Conservation (phyloP, 2,797 vertebrate genomes). For the Danio tinwini region DNA sequence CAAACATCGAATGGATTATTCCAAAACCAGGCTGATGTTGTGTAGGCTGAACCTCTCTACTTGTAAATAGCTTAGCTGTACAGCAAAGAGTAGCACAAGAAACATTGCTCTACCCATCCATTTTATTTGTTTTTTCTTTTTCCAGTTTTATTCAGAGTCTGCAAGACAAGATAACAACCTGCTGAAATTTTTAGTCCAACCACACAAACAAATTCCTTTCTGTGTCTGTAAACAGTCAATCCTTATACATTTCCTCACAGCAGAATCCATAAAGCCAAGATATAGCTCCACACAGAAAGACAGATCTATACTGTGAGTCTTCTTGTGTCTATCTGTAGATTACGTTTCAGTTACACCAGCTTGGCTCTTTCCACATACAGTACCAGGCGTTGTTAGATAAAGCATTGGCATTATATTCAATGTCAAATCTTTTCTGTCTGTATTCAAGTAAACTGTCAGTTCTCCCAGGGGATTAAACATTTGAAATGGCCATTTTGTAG, state of each 20-base stretch:
- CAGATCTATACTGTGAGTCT: conserved; percentile 11
- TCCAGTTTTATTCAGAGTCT: conserved; percentile 60
- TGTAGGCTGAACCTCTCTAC: background rate
- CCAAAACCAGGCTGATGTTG: too few relatives aligned
- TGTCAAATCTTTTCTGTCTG: conserved; percentile 38
- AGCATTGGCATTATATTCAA: conserved; percentile 52
- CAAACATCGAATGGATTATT: too few relatives aligned
- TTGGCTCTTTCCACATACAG: conserved; percentile 43
- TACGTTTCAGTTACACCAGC: conserved; percentile 50
- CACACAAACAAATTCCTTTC: conserved; percentile 49
- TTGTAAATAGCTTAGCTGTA: conserved; percentile 47
- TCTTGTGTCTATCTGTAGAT: conserved; percentile 46
- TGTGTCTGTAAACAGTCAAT: conserved; percentile 39
- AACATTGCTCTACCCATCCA: conserved; percentile 23
- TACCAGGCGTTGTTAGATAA: conserved; percentile 52
- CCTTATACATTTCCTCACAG: conserved; percentile 28
- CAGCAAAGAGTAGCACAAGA: conserved; percentile 40
- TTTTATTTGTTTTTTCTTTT: background rate
- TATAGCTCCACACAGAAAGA: conserved; percentile 44
- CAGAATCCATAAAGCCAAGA: conserved; percentile 54
- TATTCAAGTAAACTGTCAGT: background rate
- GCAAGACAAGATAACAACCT: conserved; percentile 69
- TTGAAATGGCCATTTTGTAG: conserved; percentile 41
- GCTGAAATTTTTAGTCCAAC: conserved; percentile 69
- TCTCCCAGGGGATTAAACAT: conserved; percentile 29